A percentile compares a stretch with the other conserved stretches of the same genome.
Evolutionary conservation across 2,888 invertebrate species (phyloP).

Genomic region (Acleris cristana): DNA sequence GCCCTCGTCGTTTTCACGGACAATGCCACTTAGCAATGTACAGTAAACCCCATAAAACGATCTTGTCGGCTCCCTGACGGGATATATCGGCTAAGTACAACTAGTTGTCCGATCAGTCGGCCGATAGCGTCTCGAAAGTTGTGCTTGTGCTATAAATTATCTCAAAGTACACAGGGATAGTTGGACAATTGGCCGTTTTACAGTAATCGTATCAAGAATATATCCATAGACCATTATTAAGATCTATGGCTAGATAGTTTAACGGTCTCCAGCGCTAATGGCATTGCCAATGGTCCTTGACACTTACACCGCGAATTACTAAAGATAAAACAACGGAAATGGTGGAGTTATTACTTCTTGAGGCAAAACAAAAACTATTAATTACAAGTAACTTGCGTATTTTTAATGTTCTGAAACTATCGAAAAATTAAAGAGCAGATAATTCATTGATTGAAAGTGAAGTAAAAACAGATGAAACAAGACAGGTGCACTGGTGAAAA

Average conservation of each 20-base stretch:
- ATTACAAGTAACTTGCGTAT: no score
- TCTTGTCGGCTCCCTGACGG: constrained; percentile 51
- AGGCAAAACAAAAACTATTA: no score
- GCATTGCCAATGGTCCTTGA: neutral
- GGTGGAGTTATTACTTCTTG: no score
- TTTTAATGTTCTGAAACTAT: no score
- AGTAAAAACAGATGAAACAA: no score
- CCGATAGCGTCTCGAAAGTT: constrained; percentile 36
- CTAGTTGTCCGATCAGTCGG: constrained; percentile 32
- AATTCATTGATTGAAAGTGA: no score
- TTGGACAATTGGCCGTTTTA: constrained; percentile 37
- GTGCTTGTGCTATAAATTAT: constrained; percentile 38
- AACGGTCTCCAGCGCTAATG: neutral
- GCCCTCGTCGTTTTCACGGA: no score
- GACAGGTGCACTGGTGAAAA: no score
- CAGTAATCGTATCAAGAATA: constrained; percentile 33
- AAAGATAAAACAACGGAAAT: no score
- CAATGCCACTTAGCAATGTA: neutral
- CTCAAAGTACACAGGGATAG: constrained; percentile 35
- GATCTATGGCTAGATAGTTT: constrained; percentile 20
- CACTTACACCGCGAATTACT: neutral
- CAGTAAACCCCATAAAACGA: constrained; percentile 42
- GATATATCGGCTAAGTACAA: constrained; percentile 42
- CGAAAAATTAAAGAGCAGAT: no score
- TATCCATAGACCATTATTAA: constrained; percentile 22